A percentile compares a stretch with the other conserved stretches of the same genome.
Conservation (phyloP, 2,797 vertebrate genomes). For the Megaceryle alcyon region DNA sequence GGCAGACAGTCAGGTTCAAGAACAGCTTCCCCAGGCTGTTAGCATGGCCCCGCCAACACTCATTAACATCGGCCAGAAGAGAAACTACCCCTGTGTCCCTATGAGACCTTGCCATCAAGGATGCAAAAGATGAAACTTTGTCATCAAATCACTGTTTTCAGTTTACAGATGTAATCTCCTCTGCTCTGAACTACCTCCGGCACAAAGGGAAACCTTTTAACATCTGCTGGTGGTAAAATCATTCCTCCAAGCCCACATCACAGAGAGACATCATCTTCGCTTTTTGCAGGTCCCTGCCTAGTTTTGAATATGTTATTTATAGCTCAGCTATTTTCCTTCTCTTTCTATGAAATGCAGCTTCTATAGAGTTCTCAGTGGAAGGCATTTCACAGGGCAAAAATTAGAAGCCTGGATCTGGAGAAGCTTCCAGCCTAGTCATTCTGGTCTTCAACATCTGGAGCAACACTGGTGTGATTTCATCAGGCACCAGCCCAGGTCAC, state of each 20-base stretch:
- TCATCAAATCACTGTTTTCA: slow-evolving; percentile 25
- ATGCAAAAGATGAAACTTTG: slow-evolving; percentile 21
- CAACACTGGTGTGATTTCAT: background rate
- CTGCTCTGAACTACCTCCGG: background rate
- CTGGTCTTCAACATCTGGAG: background rate
- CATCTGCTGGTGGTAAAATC: background rate
- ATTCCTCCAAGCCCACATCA: background rate
- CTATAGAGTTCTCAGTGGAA: background rate
- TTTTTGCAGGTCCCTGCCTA: slow-evolving; percentile 1
- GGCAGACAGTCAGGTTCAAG: background rate
- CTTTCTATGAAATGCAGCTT: background rate
- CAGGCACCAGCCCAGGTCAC: background rate
- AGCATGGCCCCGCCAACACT: background rate
- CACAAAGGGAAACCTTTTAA: background rate
- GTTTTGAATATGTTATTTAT: slow-evolving; percentile 46
- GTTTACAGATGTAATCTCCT: background rate
- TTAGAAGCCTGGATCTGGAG: background rate
- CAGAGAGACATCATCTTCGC: background rate
- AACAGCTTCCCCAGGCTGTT: background rate
- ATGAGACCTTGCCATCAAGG: background rate
- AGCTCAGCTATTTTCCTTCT: slow-evolving; percentile 19
- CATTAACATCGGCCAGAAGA: background rate
- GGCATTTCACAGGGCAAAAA: background rate
- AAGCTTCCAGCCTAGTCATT: background rate
- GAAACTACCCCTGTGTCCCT: background rate